Evolutionary conservation across 2,113 vertebrate genomes (phyloP).

Genomic region (Arothron firmamentum): DNA sequence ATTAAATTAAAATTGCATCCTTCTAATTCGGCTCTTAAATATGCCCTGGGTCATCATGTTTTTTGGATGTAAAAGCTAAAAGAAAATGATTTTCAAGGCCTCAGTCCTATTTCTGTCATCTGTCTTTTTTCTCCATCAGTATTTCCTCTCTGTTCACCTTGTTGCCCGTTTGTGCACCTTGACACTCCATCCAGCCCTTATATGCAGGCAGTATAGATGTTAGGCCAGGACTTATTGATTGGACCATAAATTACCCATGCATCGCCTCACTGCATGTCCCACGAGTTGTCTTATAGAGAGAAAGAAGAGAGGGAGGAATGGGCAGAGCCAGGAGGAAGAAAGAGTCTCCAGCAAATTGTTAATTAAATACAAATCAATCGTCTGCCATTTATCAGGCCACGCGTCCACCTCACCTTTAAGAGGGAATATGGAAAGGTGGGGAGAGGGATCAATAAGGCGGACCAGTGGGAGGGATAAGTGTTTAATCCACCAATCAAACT

Average conservation of each 20-base stretch:
- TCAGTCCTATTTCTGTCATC: constrained; percentile 15
- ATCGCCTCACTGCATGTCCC: constrained; percentile 57
- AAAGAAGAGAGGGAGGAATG: constrained; percentile 53
- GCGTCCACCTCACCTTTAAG: constrained; percentile 70
- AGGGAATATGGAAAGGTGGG: constrained; percentile 16
- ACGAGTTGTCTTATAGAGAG: constrained; percentile 58
- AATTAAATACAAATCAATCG: constrained; percentile 98
- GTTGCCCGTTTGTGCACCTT: constrained; percentile 52
- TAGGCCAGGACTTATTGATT: constrained; percentile 77
- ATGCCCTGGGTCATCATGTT: no score
- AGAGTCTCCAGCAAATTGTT: constrained; percentile 92
- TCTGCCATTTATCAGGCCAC: constrained; percentile 84
- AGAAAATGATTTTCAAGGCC: no score
- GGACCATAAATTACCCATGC: constrained; percentile 72
- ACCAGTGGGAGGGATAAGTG: constrained; percentile 66
- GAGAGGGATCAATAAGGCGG: constrained; percentile 66
- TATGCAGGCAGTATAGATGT: constrained; percentile 70
- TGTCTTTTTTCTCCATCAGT: constrained; percentile 10
- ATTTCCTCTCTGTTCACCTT: constrained; percentile 23
- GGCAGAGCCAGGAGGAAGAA: constrained; percentile 60
- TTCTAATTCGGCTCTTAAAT: no score
- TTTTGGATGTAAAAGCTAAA: no score
- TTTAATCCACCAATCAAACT: constrained; percentile 75
- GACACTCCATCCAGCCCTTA: constrained; percentile 75
- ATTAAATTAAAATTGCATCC: no score